A percentile compares a stretch with the other conserved stretches of the same genome.
Evolutionary conservation across 1,140 invertebrate genomes (phyloP).

Genomic region (Onthophagus taurus): DNA sequence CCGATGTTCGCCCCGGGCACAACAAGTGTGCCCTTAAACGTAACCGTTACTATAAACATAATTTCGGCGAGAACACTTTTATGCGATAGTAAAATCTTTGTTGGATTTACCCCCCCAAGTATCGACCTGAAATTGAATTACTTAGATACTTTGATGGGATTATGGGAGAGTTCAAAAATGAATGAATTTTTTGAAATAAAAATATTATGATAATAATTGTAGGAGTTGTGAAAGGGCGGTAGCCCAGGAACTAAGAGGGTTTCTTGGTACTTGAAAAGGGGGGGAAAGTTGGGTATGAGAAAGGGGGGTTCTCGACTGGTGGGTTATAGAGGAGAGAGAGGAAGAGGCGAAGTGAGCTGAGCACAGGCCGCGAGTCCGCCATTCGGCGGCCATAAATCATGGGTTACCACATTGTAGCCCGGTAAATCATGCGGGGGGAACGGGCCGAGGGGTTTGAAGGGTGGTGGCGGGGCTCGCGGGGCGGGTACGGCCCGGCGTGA

Average conservation of each 20-base stretch:
- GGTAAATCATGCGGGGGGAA: constrained; percentile 49
- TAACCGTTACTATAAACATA: constrained; percentile 40
- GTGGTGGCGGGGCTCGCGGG: constrained; percentile 14
- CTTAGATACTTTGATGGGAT: too few species aligned
- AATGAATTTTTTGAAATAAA: too few species aligned
- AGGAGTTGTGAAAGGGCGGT: too few species aligned
- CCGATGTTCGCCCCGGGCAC: constrained; percentile 24
- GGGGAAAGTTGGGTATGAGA: too few species aligned
- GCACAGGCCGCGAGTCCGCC: constrained; percentile 35
- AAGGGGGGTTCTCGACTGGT: too few species aligned
- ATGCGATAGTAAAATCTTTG: constrained; percentile 27
- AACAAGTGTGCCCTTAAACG: constrained; percentile 38
- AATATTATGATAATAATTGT: too few species aligned
- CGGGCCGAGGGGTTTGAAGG: too few species aligned
- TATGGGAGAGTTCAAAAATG: too few species aligned
- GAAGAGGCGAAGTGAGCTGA: too few species aligned
- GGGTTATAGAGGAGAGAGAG: too few species aligned
- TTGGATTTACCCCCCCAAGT: constrained; percentile 18
- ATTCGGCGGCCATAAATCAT: constrained; percentile 48
- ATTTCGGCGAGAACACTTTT: constrained; percentile 35
- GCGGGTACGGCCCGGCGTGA: constrained; percentile 43
- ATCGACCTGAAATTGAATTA: constrained; percentile 22
- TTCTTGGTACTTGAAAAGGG: too few species aligned
- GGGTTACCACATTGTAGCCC: constrained; percentile 59
- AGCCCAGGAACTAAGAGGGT: too few species aligned